Evolutionary conservation across 1,140 invertebrate genomes (phyloP), one percentile per base, ranked within the genome.

Genomic region (Hycleus phaleratus): DNA sequence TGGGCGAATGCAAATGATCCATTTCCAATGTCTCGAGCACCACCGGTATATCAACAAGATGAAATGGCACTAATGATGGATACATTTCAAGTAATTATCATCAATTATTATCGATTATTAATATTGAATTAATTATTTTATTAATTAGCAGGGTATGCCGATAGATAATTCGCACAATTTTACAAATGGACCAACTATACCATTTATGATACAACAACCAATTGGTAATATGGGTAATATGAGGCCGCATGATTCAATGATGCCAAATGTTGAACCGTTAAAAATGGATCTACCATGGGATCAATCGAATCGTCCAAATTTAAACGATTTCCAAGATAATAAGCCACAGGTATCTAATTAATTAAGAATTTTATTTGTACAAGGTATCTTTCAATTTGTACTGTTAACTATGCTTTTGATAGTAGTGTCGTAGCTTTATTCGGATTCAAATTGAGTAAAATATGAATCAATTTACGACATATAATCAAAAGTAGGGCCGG

Each of bases 61-160:
- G 67, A 69, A 32, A 58, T 60, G 38, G 72, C 76, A 52, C 73
- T 75, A 44, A 76, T 76, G 63, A 74, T 78, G 58, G 78, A 79
- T 56, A 62, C 71, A 24, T 80, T 75, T 65, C 74, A 75, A 71
- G 79, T 79, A 71, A 60, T 50, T 63, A 5, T 18, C n/a, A 5
- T 18, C n/a, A 7, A 11, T 49, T 42, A 39, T 2, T 9, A 24
- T 10, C 1, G 2, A 50, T 38, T 50, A 7, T 39, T 24, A n/a
- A 50, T 24, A 25, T 52, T 26, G 6, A 45, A 5, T 38, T 44
- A 3, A 26, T 45, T 49, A 10, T 55, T 46, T 59, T 42, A 42
- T 46, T 58, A 39, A 64, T 46, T 47, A 72, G 69, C 65, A 67
- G 43, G 68, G 64, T 25, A 59, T 70, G 43, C 67, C 62, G n/a